phyloP scores from a whole-genome alignment of 2,113 vertebrate species.

The Nestor notabilis region DNA sequence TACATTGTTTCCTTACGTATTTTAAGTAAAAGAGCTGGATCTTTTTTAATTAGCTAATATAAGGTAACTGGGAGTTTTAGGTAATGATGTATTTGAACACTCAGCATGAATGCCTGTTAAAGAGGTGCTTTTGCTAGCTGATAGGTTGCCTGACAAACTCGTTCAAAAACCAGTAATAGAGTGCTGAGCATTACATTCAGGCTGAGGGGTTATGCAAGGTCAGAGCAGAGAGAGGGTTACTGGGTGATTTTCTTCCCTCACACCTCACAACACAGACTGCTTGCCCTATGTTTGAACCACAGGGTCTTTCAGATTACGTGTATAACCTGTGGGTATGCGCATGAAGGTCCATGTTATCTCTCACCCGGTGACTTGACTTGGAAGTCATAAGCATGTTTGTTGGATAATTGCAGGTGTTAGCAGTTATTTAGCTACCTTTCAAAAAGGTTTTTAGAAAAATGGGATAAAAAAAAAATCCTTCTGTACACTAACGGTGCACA shows the following conservation, averaged over 20 bases:
- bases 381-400: neutral
- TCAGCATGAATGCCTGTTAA: neutral
- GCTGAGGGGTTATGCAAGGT: neutral
- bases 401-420: neutral
- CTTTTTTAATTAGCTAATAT: neutral
- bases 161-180: fast-evolving
- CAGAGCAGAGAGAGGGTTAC: neutral
- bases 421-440: neutral
- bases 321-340: neutral
- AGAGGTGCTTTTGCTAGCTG: neutral
- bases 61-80: neutral
- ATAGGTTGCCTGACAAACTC: neutral
- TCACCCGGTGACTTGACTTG: neutral
- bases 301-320: neutral
- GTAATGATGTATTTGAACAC: neutral
- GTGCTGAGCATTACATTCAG: fast-evolving
- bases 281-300: fast-evolving
- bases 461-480: too few species aligned
- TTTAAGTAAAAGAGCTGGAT: neutral
- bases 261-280: neutral
- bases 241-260: neutral
- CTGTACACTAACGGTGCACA: fast-evolving
- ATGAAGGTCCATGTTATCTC: neutral
- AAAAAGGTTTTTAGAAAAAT: neutral
- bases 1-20: neutral